These are phyloP conservation scores for Nebria salina DNA, from an alignment of 2,888 invertebrate species.

Conservation along the genomic window DNA sequence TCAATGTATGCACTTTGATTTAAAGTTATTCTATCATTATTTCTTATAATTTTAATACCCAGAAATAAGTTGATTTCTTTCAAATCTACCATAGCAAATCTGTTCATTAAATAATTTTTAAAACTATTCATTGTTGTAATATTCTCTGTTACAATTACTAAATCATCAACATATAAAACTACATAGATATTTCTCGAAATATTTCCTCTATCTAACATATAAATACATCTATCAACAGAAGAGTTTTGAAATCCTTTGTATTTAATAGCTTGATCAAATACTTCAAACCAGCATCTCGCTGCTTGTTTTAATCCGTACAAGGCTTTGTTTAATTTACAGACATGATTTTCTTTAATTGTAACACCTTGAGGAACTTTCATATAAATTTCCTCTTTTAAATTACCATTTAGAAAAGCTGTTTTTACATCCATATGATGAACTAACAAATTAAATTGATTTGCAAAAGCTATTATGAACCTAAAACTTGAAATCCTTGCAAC, in stretches of 20 bases:
- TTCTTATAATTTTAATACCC: constrained; percentile 37
- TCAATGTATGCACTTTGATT: constrained; percentile 32
- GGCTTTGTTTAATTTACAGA: constrained; percentile 15
- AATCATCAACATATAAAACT: constrained; percentile 30
- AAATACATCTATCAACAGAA: constrained; percentile 5
- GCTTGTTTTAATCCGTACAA: constrained; percentile 18
- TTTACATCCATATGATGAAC: too few relatives aligned
- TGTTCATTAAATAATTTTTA: background rate
- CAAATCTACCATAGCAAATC: constrained; percentile 37
- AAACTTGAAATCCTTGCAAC: too few relatives aligned
- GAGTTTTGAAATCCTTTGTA: background rate
- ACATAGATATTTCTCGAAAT: background rate
- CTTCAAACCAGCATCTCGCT: background rate
- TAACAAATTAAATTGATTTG: constrained; percentile 27
- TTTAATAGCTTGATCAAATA: background rate
- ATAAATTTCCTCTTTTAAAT: background rate
- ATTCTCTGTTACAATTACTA: background rate
- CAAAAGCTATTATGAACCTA: too few relatives aligned
- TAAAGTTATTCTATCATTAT: constrained; percentile 26
- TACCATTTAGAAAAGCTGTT: too few relatives aligned
- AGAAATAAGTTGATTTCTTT: constrained; percentile 30
- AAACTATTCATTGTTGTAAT: background rate
- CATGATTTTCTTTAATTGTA: background rate
- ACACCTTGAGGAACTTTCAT: background rate
- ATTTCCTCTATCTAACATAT: background rate